These are phyloP conservation scores for Corythornis madagascariensis DNA, from an alignment of 2,113 vertebrate species.

Conservation along the genomic window DNA sequence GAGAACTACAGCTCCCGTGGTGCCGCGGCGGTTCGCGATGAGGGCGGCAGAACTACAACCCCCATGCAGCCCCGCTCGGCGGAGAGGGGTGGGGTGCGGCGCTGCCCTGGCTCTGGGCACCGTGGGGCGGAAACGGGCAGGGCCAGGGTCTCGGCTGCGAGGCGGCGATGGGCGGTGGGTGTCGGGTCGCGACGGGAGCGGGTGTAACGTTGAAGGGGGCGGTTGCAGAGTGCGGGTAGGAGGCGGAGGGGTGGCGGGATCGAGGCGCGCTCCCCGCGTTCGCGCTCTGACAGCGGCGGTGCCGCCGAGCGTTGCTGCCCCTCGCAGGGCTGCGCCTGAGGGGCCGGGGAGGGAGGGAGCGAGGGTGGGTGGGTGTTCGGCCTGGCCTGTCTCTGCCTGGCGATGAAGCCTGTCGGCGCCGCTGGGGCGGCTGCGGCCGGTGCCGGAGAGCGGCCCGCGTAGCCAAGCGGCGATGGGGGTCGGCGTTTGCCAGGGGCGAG, in stretches of 20 bases:
- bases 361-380: neutral
- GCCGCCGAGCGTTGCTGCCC: neutral
- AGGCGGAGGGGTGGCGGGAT: too few relatives aligned
- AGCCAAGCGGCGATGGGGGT: neutral
- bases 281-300: neutral
- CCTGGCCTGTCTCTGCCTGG: neutral
- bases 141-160: neutral
- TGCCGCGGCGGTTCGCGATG: accelerated
- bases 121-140: neutral
- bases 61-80: neutral
- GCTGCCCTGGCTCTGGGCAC: neutral
- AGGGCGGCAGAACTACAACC: neutral
- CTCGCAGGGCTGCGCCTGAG: neutral
- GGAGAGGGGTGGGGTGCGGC: neutral
- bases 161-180: neutral
- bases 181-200: neutral
- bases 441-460: neutral
- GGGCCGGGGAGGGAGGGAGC: neutral
- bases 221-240: neutral
- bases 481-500: neutral
- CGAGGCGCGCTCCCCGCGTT: too few relatives aligned
- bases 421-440: neutral
- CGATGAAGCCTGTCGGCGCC: neutral
- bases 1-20: neutral
- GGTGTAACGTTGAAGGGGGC: neutral